Evolutionary conservation across 1,140 invertebrate species (phyloP).

Genomic region (Lasaia peninsularis): DNA sequence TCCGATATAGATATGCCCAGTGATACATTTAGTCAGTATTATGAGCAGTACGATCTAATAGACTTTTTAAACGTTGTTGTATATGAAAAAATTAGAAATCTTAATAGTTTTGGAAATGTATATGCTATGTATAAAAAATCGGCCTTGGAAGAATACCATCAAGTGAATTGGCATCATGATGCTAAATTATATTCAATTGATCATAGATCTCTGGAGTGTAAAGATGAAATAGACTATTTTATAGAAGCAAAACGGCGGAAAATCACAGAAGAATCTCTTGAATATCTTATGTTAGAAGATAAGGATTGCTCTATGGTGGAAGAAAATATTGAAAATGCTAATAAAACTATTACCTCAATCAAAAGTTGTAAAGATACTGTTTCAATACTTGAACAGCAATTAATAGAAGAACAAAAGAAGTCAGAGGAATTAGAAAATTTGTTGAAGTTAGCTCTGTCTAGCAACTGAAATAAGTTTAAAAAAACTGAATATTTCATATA

Average conservation of each 20-base stretch:
- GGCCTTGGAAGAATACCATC: conserved; percentile 53
- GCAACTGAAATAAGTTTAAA: conserved; percentile 8
- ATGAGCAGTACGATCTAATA: conserved; percentile 56
- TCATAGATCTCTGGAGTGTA: conserved; percentile 47
- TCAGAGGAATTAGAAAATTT: conserved; percentile 61
- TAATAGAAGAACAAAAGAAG: conserved; percentile 62
- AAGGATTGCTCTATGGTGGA: conserved; percentile 55
- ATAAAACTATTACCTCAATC: conserved; percentile 46
- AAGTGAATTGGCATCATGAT: conserved; percentile 62
- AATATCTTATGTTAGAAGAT: conserved; percentile 52
- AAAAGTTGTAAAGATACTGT: conserved; percentile 48
- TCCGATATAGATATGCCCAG: conserved; percentile 39
- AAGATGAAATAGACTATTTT: conserved; percentile 58
- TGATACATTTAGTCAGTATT: conserved; percentile 47
- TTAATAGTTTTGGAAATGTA: conserved; percentile 54
- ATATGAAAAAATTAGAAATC: conserved; percentile 67
- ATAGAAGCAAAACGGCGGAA: conserved; percentile 59
- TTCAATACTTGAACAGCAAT: conserved; percentile 49
- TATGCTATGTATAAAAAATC: conserved; percentile 63
- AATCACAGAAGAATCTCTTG: conserved; percentile 45
- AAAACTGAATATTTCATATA: not conserved
- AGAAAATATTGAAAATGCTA: conserved; percentile 44
- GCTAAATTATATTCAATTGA: conserved; percentile 43
- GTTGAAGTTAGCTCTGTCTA: conserved; percentile 46
- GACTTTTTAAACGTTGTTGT: conserved; percentile 69